phyloP scores from a whole-genome alignment of 2,113 vertebrate species.

The Condylura cristata region DNA sequence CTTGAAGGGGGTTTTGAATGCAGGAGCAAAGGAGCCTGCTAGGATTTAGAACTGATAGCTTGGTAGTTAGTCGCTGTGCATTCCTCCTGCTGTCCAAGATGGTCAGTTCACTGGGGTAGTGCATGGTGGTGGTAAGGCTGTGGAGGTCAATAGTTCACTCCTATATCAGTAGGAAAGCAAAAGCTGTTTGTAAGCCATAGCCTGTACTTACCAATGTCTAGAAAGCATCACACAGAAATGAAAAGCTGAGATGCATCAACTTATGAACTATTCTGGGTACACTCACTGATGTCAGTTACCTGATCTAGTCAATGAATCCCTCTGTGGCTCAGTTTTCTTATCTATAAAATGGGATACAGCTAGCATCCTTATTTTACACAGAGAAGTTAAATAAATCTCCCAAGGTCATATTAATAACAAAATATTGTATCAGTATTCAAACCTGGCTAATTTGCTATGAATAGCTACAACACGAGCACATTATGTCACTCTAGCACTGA shows the following conservation, averaged over 20 bases:
- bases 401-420: neutral
- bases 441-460: neutral
- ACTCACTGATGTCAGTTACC: neutral
- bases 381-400: neutral
- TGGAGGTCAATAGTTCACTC: conserved; percentile 69
- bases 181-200: neutral
- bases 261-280: neutral
- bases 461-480: neutral
- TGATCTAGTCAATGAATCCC: neutral
- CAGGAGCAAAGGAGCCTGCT: conserved; percentile 55
- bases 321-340: neutral
- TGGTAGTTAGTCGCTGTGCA: conserved; percentile 43
- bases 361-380: neutral
- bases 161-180: neutral
- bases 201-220: neutral
- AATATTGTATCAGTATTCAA: neutral
- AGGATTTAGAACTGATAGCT: conserved; percentile 67
- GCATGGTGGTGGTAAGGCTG: neutral
- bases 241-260: neutral
- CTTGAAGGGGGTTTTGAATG: conserved; percentile 58
- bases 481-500: neutral
- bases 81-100: conserved; percentile 34
- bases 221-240: neutral
- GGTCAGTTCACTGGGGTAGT: neutral
- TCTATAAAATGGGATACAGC: neutral